Evolutionary conservation across 2,113 vertebrate species (phyloP).

Genomic region (Neotoma lepida): DNA sequence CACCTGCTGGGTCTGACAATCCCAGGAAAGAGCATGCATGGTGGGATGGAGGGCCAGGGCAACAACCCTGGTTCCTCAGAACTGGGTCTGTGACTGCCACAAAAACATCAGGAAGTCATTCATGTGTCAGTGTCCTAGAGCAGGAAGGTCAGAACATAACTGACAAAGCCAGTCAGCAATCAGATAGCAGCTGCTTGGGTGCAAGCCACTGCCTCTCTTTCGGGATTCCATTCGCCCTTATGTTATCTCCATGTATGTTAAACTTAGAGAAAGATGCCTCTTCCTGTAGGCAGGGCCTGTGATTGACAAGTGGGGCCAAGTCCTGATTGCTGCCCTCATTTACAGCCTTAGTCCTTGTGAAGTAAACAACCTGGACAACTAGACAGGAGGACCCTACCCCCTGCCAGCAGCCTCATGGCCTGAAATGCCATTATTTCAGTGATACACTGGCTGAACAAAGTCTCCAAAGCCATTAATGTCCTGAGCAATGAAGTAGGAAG

Average conservation of each 20-base stretch:
- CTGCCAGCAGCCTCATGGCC: not conserved
- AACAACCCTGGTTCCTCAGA: not conserved
- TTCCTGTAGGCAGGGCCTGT: not conserved
- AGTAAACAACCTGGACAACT: not conserved
- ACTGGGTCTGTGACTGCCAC: not conserved
- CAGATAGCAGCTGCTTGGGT: not conserved
- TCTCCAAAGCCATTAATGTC: slow-evolving; percentile 37
- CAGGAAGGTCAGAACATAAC: not conserved
- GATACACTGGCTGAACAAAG: not conserved
- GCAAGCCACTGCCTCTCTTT: not conserved
- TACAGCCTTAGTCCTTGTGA: not conserved
- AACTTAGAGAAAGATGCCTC: not conserved
- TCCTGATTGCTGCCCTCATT: not conserved
- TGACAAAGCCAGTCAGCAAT: not conserved
- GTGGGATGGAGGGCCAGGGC: too few species aligned
- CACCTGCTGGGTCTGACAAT: not conserved
- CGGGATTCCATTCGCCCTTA: not conserved
- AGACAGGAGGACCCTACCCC: not conserved
- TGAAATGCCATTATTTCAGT: slow-evolving; percentile 33
- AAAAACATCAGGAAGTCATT: not conserved
- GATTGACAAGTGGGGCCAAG: not conserved
- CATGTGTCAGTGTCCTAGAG: not conserved
- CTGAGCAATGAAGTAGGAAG: not conserved
- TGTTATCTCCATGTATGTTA: not conserved
- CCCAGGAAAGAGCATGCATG: not conserved